Percentiles rank a stretch among this genome's conserved stretches.
Evolutionary conservation across 2,113 vertebrate species (phyloP).

Genomic region (Ammodytes dubius): DNA sequence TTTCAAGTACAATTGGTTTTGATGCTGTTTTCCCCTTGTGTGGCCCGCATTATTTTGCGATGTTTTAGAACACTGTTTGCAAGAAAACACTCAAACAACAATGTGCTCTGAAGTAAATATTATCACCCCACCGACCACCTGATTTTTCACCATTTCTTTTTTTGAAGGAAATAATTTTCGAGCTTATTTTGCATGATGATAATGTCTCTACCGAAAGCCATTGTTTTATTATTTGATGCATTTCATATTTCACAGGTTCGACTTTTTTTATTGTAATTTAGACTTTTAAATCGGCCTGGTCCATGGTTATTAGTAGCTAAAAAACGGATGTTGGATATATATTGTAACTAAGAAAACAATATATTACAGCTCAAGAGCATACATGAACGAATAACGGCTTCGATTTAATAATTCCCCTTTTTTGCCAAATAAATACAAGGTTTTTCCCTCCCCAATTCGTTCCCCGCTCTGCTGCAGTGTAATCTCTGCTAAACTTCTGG

Average conservation of each 20-base stretch:
- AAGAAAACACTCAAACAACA: not conserved
- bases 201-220: fast-evolving
- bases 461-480: slow-evolving; percentile 40
- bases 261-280: not conserved
- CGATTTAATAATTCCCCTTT: not conserved
- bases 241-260: not conserved
- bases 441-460: slow-evolving; percentile 32
- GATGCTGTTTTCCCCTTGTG: not conserved
- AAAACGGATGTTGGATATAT: not conserved
- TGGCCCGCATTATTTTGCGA: not conserved
- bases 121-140: not conserved
- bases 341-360: not conserved
- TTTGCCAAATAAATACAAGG: not conserved
- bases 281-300: not conserved
- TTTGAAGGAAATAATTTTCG: not conserved
- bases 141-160: not conserved
- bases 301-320: not conserved
- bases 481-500: slow-evolving; percentile 69
- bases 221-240: not conserved
- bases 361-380: not conserved
- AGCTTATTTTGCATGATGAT: not conserved
- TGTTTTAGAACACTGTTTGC: not conserved
- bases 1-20: not conserved
- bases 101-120: not conserved
- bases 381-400: slow-evolving; percentile 8